A percentile compares a stretch with the other conserved stretches of the same genome.
These are phyloP conservation scores for Pocillopora damicornis DNA, from an alignment of 64 coral and sea anemone genomes.

Conservation along the genomic window DNA sequence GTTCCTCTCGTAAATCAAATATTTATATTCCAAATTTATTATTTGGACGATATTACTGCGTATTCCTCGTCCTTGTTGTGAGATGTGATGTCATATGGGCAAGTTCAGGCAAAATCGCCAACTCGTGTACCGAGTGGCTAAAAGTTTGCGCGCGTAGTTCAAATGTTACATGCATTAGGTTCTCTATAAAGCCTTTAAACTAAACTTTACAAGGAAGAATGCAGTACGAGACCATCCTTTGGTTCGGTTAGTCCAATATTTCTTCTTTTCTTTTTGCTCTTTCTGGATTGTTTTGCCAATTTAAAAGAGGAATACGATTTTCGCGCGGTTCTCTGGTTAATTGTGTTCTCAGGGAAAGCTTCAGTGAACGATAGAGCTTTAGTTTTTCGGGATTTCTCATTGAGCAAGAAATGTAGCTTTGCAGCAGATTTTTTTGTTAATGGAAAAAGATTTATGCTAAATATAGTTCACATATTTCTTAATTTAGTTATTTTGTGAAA, in stretches of 20 bases:
- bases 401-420: no score
- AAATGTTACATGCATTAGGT: constrained; percentile 56
- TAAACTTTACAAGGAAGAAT: neutral
- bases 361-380: no score
- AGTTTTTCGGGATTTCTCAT: no score
- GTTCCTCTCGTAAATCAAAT: neutral
- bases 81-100: constrained; percentile 38
- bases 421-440: no score
- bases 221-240: neutral
- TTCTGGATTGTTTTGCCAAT: neutral
- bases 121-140: constrained; percentile 31
- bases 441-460: no score
- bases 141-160: constrained; percentile 82
- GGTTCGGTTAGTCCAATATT: neutral
- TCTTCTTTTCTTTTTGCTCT: neutral
- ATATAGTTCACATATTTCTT: no score
- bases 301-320: neutral
- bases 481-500: no score
- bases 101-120: constrained; percentile 29
- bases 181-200: neutral
- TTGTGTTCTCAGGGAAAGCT: no score
- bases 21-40: neutral
- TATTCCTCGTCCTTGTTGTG: neutral
- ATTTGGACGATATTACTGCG: neutral
- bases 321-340: neutral